Evolutionary conservation across 92 coral and sea anemone species (phyloP), one percentile per base, ranked within the genome.

Genomic region (Pocillopora meandrina): DNA sequence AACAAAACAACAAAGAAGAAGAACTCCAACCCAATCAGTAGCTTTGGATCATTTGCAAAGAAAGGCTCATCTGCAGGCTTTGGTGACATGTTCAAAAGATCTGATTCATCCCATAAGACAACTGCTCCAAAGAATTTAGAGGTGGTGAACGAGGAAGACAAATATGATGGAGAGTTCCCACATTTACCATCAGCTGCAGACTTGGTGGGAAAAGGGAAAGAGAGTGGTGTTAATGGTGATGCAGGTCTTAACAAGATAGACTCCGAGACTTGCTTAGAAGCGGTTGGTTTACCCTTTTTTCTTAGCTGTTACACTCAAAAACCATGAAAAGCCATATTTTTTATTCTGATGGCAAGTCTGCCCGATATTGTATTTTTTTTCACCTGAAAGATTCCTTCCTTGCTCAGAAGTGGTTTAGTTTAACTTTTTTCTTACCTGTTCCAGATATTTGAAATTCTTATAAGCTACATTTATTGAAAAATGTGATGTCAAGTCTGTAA

Each of bases 141-240:
- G 12, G 89, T 75, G 56, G 87, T 87, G 17, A 75, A 72, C 23
- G 94, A 91, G 64, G 86, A 52, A 18, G 92, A 84, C n/a, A 77
- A 71, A 13, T 72, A 83, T 13, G 83, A 67, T 63, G 90, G 86
- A 13, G 92, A 89, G 2, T 90, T 94, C 71, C 94, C 95, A 26
- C 88, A 87, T 42, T 83, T 97, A 62, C 99, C 99, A 13, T 94
- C 99, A n/a, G 99, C 99, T 74, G 99, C 91, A 12, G 94, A 94
- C 36, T 82, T 97, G 85, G 95, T 97, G 18, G 91, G 87, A 17
- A 87, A 90, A 60, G 92, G 75, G 17, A 82, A 89, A 64, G 91
- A 90, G 16, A 81, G 85, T 56, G 89, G 82, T 65, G 90, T 78
- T 5, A 62, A 56, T 13, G 87, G 77, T 1, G 82, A 84, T 57